Evolutionary conservation across 2,113 vertebrate genomes (phyloP), one percentile per base, ranked within the genome.

Genomic region (Gymnarchus niloticus): DNA sequence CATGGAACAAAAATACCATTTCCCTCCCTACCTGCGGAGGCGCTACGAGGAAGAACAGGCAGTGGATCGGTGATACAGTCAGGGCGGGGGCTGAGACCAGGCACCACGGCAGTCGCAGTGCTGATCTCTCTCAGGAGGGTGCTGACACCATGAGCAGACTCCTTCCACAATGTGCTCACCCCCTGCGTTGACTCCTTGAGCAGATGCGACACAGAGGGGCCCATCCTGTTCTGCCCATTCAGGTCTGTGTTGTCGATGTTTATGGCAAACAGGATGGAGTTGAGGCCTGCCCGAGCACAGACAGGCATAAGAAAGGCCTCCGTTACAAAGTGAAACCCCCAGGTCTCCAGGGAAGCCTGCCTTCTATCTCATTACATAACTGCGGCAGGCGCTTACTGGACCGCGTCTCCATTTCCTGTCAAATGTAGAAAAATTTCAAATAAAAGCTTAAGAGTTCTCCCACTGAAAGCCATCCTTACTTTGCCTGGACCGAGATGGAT

Each of bases 161-260:
- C 98, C 82, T 99, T 99, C 92, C 97, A 90, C 37, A 99, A 90
- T 9, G 96, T 97, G 61, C 97, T 99, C n/a, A 99, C 94, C 19
- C 97, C 98, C 90, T 99, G 98, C 0, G 98, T 99, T 0, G 98
- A 99, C 91, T 99, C 98, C 90, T 98, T 99, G 41, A 99, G 92
- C 85, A 99, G 94, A 92, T 97, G 93, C 0, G 97, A 96, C 48
- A 99, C 95, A 0, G 95, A 94, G 49, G 97, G 90, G 14, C 92
- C 91, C 49, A 93, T 77, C 78, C 95, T 95, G 88, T 89, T 90
- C 90, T 95, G 87, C 23, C 97, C 98, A 6, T 99, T 99, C 90
- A 99, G 94, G 88, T 99, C 98, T 7, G 91, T 96, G 92, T 99
- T 99, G 93, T 99, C 97, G 4, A 99, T 99, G 94, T 99, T 99